These are phyloP conservation scores for Etheostoma cragini DNA, from an alignment of 2,113 vertebrate genomes.

Conservation along the genomic window DNA sequence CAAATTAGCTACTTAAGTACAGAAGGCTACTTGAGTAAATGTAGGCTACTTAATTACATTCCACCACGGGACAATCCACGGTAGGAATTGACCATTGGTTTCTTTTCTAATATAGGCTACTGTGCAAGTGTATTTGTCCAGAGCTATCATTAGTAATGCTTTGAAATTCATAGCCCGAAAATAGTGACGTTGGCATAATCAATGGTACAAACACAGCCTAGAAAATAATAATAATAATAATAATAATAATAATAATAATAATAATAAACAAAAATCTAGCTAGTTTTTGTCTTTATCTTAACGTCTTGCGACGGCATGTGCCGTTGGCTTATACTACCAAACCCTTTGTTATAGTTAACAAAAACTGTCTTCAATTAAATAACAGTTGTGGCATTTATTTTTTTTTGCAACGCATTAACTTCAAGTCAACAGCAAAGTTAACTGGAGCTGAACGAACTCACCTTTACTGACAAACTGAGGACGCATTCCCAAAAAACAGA, in stretches of 20 bases:
- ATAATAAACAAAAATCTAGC: neutral
- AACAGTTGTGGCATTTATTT: neutral
- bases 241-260: neutral
- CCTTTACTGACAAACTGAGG: conserved; percentile 68
- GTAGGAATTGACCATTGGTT: neutral
- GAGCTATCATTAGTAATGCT: neutral
- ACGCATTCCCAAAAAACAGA: conserved; percentile 73
- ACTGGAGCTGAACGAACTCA: conserved; percentile 53
- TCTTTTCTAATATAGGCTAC: neutral
- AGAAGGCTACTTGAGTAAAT: too few relatives aligned
- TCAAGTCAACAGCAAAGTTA: neutral
- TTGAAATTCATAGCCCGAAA: neutral
- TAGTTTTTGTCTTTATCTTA: neutral
- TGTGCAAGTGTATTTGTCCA: neutral
- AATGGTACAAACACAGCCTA: neutral
- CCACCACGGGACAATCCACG: neutral
- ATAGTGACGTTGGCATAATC: neutral
- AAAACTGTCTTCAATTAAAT: neutral
- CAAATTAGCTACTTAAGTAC: too few relatives aligned
- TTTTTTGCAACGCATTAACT: neutral
- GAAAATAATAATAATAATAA: neutral
- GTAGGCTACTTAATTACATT: too few relatives aligned
- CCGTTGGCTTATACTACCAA: neutral
- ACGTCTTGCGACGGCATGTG: neutral
- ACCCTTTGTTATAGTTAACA: neutral